Percentiles rank a stretch among this genome's conserved stretches.
These are phyloP conservation scores for Orthosia gracilis DNA, from an alignment of 2,888 invertebrate species.

Conservation along the genomic window DNA sequence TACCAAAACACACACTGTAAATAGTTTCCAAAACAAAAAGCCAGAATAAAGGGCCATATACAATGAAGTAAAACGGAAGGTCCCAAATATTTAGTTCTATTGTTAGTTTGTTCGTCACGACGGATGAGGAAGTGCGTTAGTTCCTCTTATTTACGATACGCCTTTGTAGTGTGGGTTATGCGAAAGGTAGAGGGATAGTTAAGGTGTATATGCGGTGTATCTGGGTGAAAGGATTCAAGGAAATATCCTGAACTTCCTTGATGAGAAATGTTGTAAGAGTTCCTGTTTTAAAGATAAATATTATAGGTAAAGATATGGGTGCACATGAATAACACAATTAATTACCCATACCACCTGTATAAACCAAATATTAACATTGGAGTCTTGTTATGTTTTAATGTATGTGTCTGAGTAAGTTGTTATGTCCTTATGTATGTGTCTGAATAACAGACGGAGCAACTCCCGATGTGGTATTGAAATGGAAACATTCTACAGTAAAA, in stretches of 20 bases:
- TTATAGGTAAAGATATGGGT: too few species aligned
- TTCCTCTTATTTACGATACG: slow-evolving; percentile 71
- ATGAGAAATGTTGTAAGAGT: background rate
- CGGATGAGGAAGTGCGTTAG: slow-evolving; percentile 76
- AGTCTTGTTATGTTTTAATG: too few species aligned
- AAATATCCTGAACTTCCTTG: slow-evolving; percentile 15
- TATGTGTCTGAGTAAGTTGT: too few species aligned
- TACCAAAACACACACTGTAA: background rate
- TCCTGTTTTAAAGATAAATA: background rate
- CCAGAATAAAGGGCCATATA: slow-evolving; percentile 45
- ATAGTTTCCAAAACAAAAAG: slow-evolving; percentile 40
- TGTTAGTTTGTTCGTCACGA: slow-evolving; percentile 66
- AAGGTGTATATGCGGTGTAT: slow-evolving; percentile 38
- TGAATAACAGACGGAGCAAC: too few species aligned
- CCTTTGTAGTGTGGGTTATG: slow-evolving; percentile 53
- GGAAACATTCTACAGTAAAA: too few species aligned
- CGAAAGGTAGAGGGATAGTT: slow-evolving; percentile 47
- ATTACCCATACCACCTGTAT: too few species aligned
- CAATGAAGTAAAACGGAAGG: slow-evolving; percentile 68
- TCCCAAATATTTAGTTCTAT: slow-evolving; percentile 66
- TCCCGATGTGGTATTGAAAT: too few species aligned
- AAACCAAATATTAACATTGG: too few species aligned
- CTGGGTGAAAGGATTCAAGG: slow-evolving; percentile 14
- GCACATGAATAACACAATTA: too few species aligned
- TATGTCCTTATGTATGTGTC: too few species aligned